Base-by-base conservation (phyloP, 2,113 vertebrate genomes). In the Gallinago undulata region DNA sequence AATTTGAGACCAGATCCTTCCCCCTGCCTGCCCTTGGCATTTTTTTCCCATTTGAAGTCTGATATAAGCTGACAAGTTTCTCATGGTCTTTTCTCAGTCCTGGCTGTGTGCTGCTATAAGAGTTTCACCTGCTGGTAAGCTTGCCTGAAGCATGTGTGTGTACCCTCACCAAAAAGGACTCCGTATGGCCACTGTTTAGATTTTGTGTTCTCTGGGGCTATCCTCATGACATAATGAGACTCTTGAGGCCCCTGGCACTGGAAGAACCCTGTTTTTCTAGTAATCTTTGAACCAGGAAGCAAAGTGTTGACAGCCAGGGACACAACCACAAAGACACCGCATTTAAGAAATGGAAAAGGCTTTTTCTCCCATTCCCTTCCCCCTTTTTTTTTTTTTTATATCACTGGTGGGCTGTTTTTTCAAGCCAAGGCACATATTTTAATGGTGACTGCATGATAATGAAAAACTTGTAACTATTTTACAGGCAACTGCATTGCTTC, bases 401-500 rank as follows among this genome's bases (percentile, higher is more conserved):
- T 74, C 2, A 2, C 35, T 84, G 78, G 31, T 90, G 41, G 64
- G 43, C 12, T 86, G 48, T n/a, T 51, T 87, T 88, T 94, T 77
- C 33, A 76, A 70, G 50, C 66, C 62, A 72, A 93, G 31, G 73
- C 84, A 85, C 69, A 78, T 93, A 84, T 91, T 94, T 95, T 84
- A 80, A 45, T 64, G 84, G 39, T 90, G 90, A 83, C 57, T 51
- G 9, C 0, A 1, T 59, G 82, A 93, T 96, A 94, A 93, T 77
- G 92, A 93, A 88, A 97, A 97, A 4, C 88, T 87, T 89, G 55
- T 60, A 93, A 51, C 75, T 78, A 55, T 92, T 95, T 76, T 90
- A 90, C 51, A 95, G 87, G 89, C 76, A 84, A 83, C 70, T 84
- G 78, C 57, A 31, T 79, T 67, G 19, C 85, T 93, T 80, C 90